Evolutionary conservation across 2,113 vertebrate species (phyloP), one percentile per base, ranked within the genome.

Genomic region (Triplophysa dalaica): DNA sequence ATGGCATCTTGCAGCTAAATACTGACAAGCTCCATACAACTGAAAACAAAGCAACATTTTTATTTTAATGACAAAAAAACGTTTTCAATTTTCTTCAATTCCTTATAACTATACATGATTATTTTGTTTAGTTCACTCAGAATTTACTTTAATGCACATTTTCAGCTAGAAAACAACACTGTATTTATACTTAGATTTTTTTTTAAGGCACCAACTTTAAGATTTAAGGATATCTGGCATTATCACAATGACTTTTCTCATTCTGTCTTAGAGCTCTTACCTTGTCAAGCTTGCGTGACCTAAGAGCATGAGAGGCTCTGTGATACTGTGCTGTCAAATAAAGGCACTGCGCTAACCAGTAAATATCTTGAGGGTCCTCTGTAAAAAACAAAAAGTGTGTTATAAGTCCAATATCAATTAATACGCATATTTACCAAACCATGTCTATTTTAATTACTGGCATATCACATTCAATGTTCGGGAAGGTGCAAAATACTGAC

Each of bases 331-430:
- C 95, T 62, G 97, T 99, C 19, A 99, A 88, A 82, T 96, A 99
- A 89, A 98, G 96, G 87, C 97, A 99, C 74, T 99, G 98, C 78
- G 98, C 96, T 81, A 99, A 87, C 98, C 98, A 98, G 84, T 99
- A 99, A 82, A 99, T 94, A 80, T 99, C 98, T 80, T 97, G 97
- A 45, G 97, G 96, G 1, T 99, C 97, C 90, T 99, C 97, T 98
- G 90, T 43, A 80, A 8, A 48, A 84, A 76, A 87, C 13, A 82
- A 14, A 14, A 13, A 48, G 16, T 78, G 0, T 19, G 10, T 8
- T 9, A 16, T 70, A 17, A 62, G 41, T 61, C 8, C 19, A 61
- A 33, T 26, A 7, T 1, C 11, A 26, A 24, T 58, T 10, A 54
- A 66, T 66, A 38, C 64, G 24, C 6, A 22, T 26, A 41, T 33